Evolutionary conservation across 2,113 vertebrate genomes (phyloP), one percentile per base, ranked within the genome.

Genomic region (Odobenus rosmarus): DNA sequence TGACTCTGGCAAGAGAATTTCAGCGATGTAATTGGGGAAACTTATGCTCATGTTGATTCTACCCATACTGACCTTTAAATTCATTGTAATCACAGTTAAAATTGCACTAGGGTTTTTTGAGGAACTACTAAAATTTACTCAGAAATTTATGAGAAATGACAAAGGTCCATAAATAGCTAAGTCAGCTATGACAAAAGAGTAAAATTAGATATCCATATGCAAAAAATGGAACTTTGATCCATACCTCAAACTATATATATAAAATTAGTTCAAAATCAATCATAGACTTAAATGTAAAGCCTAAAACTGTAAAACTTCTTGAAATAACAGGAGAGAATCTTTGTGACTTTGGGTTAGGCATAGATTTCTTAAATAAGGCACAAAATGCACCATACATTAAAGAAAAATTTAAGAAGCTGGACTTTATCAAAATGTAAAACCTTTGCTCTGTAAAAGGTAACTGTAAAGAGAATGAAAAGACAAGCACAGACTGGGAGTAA

Each of bases 181-280:
- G 89, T 93, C 67, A 71, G 6, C 71, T 64, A 53, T 77, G 42
- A 79, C 33, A 71, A 69, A 96, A 92, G 61, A 79, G 21, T 83
- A 79, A 92, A 87, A 88, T 49, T 76, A 33, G 79, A 31, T 83
- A n/a, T 36, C 18, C 31, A 11, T 64, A 71, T 93, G n/a, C 77
- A 21, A 85, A 92, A 89, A 93, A 6, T 76, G 55, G n/a, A 74
- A 28, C 42, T 80, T 88, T 85, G 51, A 51, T 61, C 64, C 21
- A 28, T 79, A 77, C 62, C 39, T 92, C 64, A 72, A 31, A 74
- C n/a, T 31, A 57, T 59, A 49, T 26, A 76, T 51, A 85, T 64
- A 90, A 92, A 85, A 90, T 84, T 84, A 69, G 61, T 53, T 53
- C 39, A 96, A 71, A 85, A 85, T 90, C 24, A 4, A 61, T 90